phyloP scores from a whole-genome alignment of 2,797 vertebrate genomes.

The Coccyzus lansbergi region DNA sequence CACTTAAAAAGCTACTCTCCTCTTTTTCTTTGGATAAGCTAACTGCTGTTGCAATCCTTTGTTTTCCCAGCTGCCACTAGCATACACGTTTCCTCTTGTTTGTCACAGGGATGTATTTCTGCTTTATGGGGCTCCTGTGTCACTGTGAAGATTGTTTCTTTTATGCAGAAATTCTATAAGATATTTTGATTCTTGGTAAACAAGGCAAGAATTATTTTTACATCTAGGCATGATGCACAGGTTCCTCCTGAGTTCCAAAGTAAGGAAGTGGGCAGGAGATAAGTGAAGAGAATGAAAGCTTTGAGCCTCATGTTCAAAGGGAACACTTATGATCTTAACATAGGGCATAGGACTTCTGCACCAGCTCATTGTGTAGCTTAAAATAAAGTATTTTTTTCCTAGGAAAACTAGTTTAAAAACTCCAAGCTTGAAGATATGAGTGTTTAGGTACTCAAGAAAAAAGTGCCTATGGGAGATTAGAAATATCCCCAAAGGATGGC shows the following conservation, averaged over 20 bases:
- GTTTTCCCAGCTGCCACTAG: not conserved
- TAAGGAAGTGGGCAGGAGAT: not conserved
- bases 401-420: not conserved
- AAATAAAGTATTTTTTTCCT: not conserved
- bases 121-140: not conserved
- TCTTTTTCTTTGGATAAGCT: not conserved
- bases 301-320: not conserved
- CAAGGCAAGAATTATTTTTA: not conserved
- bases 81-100: not conserved
- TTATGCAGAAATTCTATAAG: not conserved
- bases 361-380: not conserved
- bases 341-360: not conserved
- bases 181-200: not conserved
- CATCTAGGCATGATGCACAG: not conserved
- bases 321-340: not conserved
- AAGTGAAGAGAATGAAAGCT: not conserved
- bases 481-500: slow-evolving; percentile 7
- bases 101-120: not conserved
- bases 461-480: not conserved
- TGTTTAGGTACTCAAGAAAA: slow-evolving; percentile 17
- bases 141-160: not conserved
- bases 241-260: not conserved
- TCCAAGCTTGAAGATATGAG: not conserved
- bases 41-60: not conserved
- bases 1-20: not conserved